Evolutionary conservation across 2,113 vertebrate genomes (phyloP).

Genomic region (Ochotona curzoniae): DNA sequence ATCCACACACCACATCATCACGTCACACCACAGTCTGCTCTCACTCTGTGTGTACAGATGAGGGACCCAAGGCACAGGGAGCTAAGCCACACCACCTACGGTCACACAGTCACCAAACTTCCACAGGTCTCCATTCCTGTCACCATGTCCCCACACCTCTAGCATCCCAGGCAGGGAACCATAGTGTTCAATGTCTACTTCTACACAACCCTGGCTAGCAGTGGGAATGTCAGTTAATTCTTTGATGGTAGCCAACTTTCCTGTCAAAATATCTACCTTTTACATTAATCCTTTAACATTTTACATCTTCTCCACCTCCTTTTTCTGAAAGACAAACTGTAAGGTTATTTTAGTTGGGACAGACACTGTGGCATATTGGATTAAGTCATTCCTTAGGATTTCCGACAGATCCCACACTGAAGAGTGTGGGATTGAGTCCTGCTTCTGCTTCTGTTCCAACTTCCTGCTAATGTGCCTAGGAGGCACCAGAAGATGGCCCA

Average conservation of each 20-base stretch:
- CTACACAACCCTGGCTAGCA: not conserved
- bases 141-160: not conserved
- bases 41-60: not conserved
- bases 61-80: not conserved
- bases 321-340: too few relatives aligned
- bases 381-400: too few relatives aligned
- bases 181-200: not conserved
- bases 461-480: too few relatives aligned
- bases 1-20: not conserved
- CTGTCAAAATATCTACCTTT: not conserved
- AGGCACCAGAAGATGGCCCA: too few relatives aligned
- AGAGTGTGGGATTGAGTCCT: too few relatives aligned
- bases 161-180: not conserved
- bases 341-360: too few relatives aligned
- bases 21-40: not conserved
- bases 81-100: not conserved
- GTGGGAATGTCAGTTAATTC: not conserved
- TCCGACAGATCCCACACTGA: too few relatives aligned
- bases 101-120: not conserved
- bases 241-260: not conserved
- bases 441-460: too few relatives aligned
- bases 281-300: slow-evolving; percentile 1
- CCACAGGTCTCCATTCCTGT: not conserved
- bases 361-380: too few relatives aligned
- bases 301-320: not conserved